Base-by-base conservation (phyloP, 2,888 invertebrate species). In the Drosophila birchii region DNA sequence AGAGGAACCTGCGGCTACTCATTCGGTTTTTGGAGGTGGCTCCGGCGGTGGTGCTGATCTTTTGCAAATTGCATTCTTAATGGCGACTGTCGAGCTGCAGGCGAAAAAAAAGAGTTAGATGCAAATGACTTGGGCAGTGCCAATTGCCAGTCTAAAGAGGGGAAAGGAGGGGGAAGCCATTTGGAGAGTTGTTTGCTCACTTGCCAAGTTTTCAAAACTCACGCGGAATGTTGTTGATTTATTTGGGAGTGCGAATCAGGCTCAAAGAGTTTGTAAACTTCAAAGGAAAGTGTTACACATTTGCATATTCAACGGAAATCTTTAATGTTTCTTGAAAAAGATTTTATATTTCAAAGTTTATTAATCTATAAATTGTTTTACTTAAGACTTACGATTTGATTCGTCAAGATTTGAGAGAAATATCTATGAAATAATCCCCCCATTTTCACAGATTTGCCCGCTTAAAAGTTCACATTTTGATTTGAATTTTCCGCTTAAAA, bases 1-100 rank as follows among this genome's bases (percentile, higher is more conserved):
- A 44, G 36, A 62, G 62, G 62, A 71, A 71, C 71, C 62, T 62
- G 71, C 61, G 71, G 71, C 29, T 32, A 38, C 41, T 49, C 26
- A 53, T 32, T 67, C 54, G 23, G 5, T 63, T 66, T 66, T 66
- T 14, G 51, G 36, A n/a, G 63, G 20, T 63, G 39, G 14, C 23
- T 14, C 49, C 49, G 26, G 39, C 39, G 61, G 29, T 41, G 55
- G 29, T 41, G 61, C 53, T 41, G 72, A 71, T 72, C 57, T 74
- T 66, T 73, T 38, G 76, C 79, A 85, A 87, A 85, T 85, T 85
- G 80, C 82, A 87, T 85, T 85, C 87, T 87, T 87, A 85, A 85
- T 87, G 85, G 79, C 79, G 68, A 75, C 62, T 72, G 73, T 74
- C 51, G 56, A 54, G 69, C 45, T 82, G 67, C 16, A 41, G 63